A percentile compares a stretch with the other conserved stretches of the same genome.
These are phyloP conservation scores for Selene dorsalis DNA, from an alignment of 2,797 vertebrate species.

Conservation along the genomic window DNA sequence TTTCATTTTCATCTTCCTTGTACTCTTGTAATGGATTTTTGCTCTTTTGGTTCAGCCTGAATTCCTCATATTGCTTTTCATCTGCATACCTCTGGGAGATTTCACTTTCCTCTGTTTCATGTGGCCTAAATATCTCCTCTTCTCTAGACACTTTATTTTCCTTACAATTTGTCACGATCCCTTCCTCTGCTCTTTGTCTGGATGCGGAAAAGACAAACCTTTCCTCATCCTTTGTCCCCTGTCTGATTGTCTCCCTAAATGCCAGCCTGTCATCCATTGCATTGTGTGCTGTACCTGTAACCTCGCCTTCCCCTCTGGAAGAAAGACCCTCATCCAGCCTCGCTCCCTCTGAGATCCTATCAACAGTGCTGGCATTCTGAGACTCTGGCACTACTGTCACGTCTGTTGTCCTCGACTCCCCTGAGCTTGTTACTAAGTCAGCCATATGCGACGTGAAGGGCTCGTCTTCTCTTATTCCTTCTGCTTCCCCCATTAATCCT, in stretches of 20 bases:
- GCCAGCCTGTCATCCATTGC: slow-evolving; percentile 75
- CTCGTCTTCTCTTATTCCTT: slow-evolving; percentile 55
- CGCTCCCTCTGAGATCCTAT: slow-evolving; percentile 77
- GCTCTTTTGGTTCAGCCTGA: slow-evolving; percentile 54
- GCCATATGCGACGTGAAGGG: slow-evolving; percentile 48
- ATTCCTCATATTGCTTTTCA: slow-evolving; percentile 59
- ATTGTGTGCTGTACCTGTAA: slow-evolving; percentile 72
- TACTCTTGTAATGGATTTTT: slow-evolving; percentile 54
- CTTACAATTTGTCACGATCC: slow-evolving; percentile 40
- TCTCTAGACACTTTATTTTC: slow-evolving; percentile 60
- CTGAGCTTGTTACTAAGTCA: slow-evolving; percentile 76
- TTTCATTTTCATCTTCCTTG: slow-evolving; percentile 49
- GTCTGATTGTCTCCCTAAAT: slow-evolving; percentile 80
- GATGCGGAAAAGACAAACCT: slow-evolving; percentile 62
- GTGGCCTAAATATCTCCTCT: slow-evolving; percentile 66
- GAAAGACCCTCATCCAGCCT: slow-evolving; percentile 66
- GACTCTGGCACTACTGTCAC: slow-evolving; percentile 65
- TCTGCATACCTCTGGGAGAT: slow-evolving; percentile 61
- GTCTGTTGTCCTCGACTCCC: slow-evolving; percentile 73
- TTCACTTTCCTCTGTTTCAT: slow-evolving; percentile 58
- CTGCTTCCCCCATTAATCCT: slow-evolving; percentile 59
- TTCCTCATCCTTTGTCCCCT: slow-evolving; percentile 62
- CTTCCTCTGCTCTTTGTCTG: slow-evolving; percentile 60
- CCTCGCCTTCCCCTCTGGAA: slow-evolving; percentile 69
- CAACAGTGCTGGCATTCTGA: slow-evolving; percentile 71